Conservation (phyloP, 2,888 invertebrate species). For the Dryococelus australis region DNA sequence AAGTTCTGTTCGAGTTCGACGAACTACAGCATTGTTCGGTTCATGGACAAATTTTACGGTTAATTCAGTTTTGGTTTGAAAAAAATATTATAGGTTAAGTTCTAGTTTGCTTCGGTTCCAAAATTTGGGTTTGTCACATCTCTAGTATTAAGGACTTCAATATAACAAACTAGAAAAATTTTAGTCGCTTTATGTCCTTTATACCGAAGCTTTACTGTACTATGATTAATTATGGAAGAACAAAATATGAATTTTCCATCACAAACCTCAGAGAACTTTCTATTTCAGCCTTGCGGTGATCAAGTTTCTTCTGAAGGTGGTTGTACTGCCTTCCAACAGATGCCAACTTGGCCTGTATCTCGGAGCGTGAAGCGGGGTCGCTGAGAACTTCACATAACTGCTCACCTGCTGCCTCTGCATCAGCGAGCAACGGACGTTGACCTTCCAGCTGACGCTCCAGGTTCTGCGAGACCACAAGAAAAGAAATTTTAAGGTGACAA, state of each 20-base stretch:
- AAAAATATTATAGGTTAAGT: too few species aligned
- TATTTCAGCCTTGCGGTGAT: conserved; percentile 88
- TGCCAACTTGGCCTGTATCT: conserved; percentile 87
- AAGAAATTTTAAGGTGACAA: not conserved
- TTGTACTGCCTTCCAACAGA: conserved; percentile 88
- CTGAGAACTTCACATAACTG: conserved; percentile 86
- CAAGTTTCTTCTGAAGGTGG: conserved; percentile 87
- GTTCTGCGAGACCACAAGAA: conserved; percentile 58
- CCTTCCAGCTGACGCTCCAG: conserved; percentile 88
- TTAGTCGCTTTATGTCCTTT: too few species aligned
- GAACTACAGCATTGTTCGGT: too few species aligned
- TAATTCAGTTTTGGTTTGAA: too few species aligned
- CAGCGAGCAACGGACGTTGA: conserved; percentile 85
- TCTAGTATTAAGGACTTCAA: too few species aligned
- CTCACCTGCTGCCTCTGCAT: conserved; percentile 89
- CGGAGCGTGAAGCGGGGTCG: conserved; percentile 88
- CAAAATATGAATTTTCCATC: not conserved
- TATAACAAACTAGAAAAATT: too few species aligned
- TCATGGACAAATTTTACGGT: too few species aligned
- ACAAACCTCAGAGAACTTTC: conserved; percentile 73
- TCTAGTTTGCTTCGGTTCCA: too few species aligned
- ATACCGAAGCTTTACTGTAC: too few species aligned
- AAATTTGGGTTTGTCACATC: too few species aligned
- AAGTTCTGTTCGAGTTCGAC: too few species aligned
- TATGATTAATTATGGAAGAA: too few species aligned